Evolutionary conservation across 2,888 invertebrate species (phyloP).

Genomic region (Flexamia atlantica): DNA sequence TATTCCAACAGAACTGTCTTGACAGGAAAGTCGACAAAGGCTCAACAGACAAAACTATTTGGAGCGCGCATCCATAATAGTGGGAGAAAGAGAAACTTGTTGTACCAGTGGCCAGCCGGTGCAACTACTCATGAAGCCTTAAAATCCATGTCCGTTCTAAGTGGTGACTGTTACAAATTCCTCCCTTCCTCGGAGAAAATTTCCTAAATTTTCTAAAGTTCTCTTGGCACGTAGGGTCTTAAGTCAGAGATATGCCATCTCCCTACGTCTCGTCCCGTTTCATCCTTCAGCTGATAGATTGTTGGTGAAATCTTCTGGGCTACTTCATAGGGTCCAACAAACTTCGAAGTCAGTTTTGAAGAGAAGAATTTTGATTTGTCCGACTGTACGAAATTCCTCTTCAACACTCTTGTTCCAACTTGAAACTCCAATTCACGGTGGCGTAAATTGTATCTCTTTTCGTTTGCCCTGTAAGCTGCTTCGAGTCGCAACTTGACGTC

Average conservation of each 20-base stretch:
- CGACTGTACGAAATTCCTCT: constrained; percentile 52
- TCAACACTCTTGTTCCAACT: neutral
- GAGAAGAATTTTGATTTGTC: constrained; percentile 62
- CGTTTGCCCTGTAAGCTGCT: neutral
- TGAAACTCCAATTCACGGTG: neutral
- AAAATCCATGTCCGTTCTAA: too few relatives aligned
- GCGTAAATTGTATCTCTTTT: constrained; percentile 38
- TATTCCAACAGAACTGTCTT: too few relatives aligned
- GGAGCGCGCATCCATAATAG: too few relatives aligned
- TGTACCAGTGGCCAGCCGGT: too few relatives aligned
- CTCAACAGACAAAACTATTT: too few relatives aligned
- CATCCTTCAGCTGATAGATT: constrained; percentile 62
- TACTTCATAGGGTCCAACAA: constrained; percentile 63
- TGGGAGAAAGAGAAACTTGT: too few relatives aligned
- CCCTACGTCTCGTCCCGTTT: constrained; percentile 31
- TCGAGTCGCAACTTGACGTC: constrained; percentile 2
- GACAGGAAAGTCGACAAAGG: too few relatives aligned
- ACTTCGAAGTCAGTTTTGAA: constrained; percentile 65
- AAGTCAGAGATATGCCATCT: constrained; percentile 65
- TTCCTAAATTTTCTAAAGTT: neutral
- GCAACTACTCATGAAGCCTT: too few relatives aligned
- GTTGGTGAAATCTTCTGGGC: constrained; percentile 59
- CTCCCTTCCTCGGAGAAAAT: neutral
- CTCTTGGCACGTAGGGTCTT: constrained; percentile 1
- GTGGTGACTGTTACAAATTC: too few relatives aligned